Evolutionary conservation across 1,140 invertebrate genomes (phyloP), one percentile per base, ranked within the genome.

Genomic region (Magallana gigas): DNA sequence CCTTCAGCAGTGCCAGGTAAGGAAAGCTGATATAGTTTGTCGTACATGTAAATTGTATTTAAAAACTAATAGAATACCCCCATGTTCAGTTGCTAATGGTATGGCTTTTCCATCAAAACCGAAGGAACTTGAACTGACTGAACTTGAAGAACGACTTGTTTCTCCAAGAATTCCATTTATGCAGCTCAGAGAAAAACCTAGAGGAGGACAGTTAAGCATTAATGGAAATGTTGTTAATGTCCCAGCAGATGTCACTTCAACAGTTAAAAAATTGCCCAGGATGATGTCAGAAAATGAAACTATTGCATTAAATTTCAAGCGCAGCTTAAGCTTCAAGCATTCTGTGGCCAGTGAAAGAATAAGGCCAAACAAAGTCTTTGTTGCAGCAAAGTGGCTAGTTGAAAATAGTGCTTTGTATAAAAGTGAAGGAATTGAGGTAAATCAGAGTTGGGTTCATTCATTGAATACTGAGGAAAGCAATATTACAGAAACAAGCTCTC

Each of bases 211-310:
- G 23, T 36, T 71, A 3, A 84, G 76, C 36, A 14, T 87, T 0
- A 60, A 62, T 59, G 85, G 89, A 59, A 90, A 90, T 88, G 86
- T 90, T 62, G 89, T 90, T 29, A 90, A 90, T 87, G 87, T 88
- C 0, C 85, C 89, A n/a, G 23, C 80, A 12, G 71, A 90, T 85
- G 68, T 88, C 2, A 82, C 29, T 18, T 9, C 11, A n/a, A 88
- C 88, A 36, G 62, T 88, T 8, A 57, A n/a, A 5, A 11, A 23
- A 12, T 85, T 90, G 76, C 86, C 86, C 14, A 62, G 89, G 48
- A 71, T 9, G 16, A 0, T 64, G 3, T 36, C 71, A n/a, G 83
- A 90, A 16, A 59, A 76, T 64, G 1, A 57, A 36, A 76, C 60
- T n/a, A 85, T 90, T 16, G 16, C 59, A 8, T 3, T 88, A 18